Evolutionary conservation across 2,888 invertebrate genomes (phyloP), one percentile per base, ranked within the genome.

Genomic region (Norana najaformis): DNA sequence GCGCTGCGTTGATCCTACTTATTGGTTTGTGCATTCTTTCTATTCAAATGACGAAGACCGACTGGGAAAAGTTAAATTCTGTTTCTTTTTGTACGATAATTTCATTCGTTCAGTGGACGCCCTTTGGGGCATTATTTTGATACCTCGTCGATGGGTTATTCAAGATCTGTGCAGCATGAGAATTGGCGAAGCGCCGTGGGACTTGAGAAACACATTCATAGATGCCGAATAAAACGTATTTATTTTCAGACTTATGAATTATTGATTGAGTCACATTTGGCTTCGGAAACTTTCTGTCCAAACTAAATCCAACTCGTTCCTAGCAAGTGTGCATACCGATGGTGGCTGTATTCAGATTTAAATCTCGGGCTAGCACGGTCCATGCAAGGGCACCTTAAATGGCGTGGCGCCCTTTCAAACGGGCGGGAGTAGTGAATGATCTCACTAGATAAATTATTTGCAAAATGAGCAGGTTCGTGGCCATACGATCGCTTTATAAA

Each of bases 1-100:
- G 69, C 69, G n/a, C n/a, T 69, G 69, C n/a, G n/a, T n/a, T 69
- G 69, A n/a, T 69, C 69, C 69, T 69, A n/a, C n/a, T 69, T n/a
- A n/a, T 13, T 69, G 69, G 69, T 69, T 69, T n/a, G 69, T 69
- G 23, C 16, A n/a, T n/a, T n/a, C n/a, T 69, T 69, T 69, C 53
- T 69, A n/a, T 8, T 13, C n/a, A 1, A 69, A 69, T n/a, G 8
- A n/a, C 6, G n/a, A 69, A 69, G 1, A n/a, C 30, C 30, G 14
- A 23, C 23, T 5, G 8, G 13, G 13, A 69, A 5, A n/a, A 30
- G 69, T 8, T 69, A 69, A 69, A 69, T 69, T 69, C 69, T 69
- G 23, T 47, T 16, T 47, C 20, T 69, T 69, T 69, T 11, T n/a
- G 30, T n/a, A 11, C 11, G 30, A n/a, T 69, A 0, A 69, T 69